Base-by-base conservation (phyloP, 2,113 vertebrate genomes). In the Morone saxatilis region DNA sequence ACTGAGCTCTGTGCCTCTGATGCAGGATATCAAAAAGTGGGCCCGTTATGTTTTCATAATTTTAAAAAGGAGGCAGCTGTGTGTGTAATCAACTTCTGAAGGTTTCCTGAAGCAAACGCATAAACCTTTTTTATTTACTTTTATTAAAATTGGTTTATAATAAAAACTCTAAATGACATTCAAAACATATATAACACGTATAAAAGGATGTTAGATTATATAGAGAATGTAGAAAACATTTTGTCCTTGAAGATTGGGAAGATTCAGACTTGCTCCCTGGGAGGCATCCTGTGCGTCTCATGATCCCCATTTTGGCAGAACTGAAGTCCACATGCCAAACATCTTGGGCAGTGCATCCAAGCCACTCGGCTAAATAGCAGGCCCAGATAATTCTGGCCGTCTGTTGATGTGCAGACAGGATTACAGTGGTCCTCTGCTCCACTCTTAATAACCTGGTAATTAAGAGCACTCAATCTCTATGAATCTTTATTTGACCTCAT, bases 301-400 rank as follows among this genome's bases (percentile, higher is more conserved):
- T 84, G 83, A 88, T 86, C 71, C 88, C 80, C 80, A 88, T n/a
- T 90, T 91, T 93, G 93, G 91, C 90, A 93, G 77, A 77, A 36
- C 45, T 48, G 57, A 67, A 70, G 78, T 88, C 81, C 71, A 40
- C 90, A 83, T 84, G 90, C 90, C 85, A 87, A 94, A 94, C 93
- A 95, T 94, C 94, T n/a, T 95, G 93, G 83, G 75, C 90, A 90
- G 86, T 93, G 94, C 92, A 74, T 50, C 54, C 47, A n/a, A 57
- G 86, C 89, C 93, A 92, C 84, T 71, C 43, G 3, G 70, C 73
- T 91, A n/a, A 93, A 93, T 89, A 78, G 87, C 86, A 63, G 74
- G 74, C n/a, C 86, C 89, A 86, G 75, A 91, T 87, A 87, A n/a
- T n/a, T 89, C 76, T 76, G 66, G 45, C 41, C 77, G 81, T 87